Conservation (phyloP, 2,888 invertebrate species). For the Oxycera nigricornis region DNA sequence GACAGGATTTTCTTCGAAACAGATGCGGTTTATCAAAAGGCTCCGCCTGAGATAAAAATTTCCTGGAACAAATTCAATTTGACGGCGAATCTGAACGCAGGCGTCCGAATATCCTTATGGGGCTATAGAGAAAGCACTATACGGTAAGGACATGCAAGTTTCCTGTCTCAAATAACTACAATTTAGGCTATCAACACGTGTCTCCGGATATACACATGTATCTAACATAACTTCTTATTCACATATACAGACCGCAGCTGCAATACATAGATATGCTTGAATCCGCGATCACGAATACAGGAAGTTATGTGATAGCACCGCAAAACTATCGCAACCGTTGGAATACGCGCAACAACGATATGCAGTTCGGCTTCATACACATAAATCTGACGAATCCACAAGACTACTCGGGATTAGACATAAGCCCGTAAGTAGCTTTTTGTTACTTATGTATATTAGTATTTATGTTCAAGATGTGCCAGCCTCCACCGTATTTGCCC, state of each 20-base stretch:
- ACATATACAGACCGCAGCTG: constrained; percentile 76
- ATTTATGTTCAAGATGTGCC: neutral
- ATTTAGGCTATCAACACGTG: too few species aligned
- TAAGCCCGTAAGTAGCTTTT: constrained; percentile 74
- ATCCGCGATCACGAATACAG: constrained; percentile 70
- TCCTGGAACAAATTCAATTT: constrained; percentile 87
- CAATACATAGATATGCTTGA: constrained; percentile 81
- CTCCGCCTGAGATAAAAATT: constrained; percentile 77
- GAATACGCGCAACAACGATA: constrained; percentile 73
- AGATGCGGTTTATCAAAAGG: constrained; percentile 73
- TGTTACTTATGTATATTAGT: neutral
- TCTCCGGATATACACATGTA: too few species aligned
- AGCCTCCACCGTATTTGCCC: neutral
- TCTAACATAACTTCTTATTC: neutral
- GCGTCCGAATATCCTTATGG: constrained; percentile 84
- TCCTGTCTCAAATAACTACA: too few species aligned
- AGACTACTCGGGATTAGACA: constrained; percentile 68
- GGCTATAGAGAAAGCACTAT: constrained; percentile 88
- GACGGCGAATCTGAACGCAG: constrained; percentile 78
- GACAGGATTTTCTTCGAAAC: constrained; percentile 85
- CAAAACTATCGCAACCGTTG: constrained; percentile 74
- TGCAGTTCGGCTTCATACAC: constrained; percentile 86
- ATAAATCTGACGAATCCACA: constrained; percentile 84
- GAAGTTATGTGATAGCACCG: constrained; percentile 76
- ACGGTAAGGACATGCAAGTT: too few species aligned